Evolutionary conservation across 2,888 invertebrate genomes (phyloP), one percentile per base, ranked within the genome.

Genomic region (Panzeria rudis): DNA sequence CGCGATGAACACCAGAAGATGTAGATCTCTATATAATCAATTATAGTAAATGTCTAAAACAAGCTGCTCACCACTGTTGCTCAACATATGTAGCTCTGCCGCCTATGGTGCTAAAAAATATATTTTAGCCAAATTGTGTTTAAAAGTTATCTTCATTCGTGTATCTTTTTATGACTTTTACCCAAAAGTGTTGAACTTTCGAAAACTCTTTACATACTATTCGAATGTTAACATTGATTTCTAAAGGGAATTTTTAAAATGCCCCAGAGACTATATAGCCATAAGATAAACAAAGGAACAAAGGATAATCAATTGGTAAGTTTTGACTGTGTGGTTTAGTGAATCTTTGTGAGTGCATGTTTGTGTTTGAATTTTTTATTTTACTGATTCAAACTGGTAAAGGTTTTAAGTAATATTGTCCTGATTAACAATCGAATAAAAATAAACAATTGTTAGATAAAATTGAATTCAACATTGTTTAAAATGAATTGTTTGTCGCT

Each of bases 251-350:
- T 71, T 52, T 68, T 7, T 9, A 20, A n/a, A 72, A 61, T 59
- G 32, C 41, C 44, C 64, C 41, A 56, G 35, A 20, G 62, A 64
- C 13, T 13, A n/a, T n/a, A n/a, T n/a, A 62, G 20, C 23, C 17
- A 44, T 15, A 69, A 62, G 62, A 35, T 25, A 69, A 71, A 35
- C 32, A 17, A 56, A 11, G 15, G 41, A 54, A 68, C 52, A 44
- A 69, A 38, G 56, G 56, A 64, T 25, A 66, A 76, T 50, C 50
- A 52, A 77, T 50, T 64, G 50, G 1, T 29, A 47, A 50, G 20
- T 56, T 11, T n/a, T 7, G n/a, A 13, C 20, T 50, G 1, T 47
- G 15, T 47, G 44, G 8, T 56, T 59, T 15, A 25, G 23, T 44
- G n/a, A n/a, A n/a, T n/a, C n/a, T n/a, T n/a, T n/a, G 6, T 29